Base-by-base conservation (phyloP, 2,113 vertebrate species). In the Baryphthengus martii region DNA sequence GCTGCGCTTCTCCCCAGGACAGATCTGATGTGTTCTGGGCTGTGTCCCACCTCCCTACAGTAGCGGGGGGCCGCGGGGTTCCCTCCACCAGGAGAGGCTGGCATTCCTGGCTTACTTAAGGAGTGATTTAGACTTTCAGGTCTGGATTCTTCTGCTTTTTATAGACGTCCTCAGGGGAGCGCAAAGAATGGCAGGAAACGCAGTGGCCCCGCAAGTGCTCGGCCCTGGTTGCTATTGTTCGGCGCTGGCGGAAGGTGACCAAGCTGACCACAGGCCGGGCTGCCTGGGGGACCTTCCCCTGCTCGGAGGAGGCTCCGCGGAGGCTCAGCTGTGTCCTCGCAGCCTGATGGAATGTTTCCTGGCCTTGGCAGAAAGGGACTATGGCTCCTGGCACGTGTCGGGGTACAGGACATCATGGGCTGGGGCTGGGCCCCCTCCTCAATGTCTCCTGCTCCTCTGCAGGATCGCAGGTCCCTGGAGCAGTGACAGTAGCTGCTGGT, bases 171-270 rank as follows among this genome's bases (percentile, higher is more conserved):
- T 79, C 56, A 35, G 56, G 86, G 74, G 88, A 74, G 52, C 3
- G 5, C 23, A 20, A 85, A 96, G 94, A 96, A 96, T 96, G 89
- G 49, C 91, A 85, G 96, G 93, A 96, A 96, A 33, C 3, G 5
- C 31, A 2, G 61, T 1, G 23, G 88, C 71, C 71, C 31, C 10
- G 3, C 25, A 15, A 25, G 68, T 3, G 10, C 71, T 71, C 40
- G 1, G 56, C 45, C 55, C 68, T 31, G 58, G 56, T 31, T 0
- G 6, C 77, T 63, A 75, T 90, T 96, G 94, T 94, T 92, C 29
- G 8, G 58, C 3, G 1, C 45, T 14, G 52, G 50, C 14, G 67
- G 93, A 88, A 90, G 78, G 49, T 0, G 5, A 9, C 25, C 29
- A 88, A 90, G 78, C 55, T 0, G 5, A 9, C 25, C 29, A 2